These are phyloP conservation scores for Drosophila helvetica DNA, from an alignment of 2,888 invertebrate species.

Conservation along the genomic window DNA sequence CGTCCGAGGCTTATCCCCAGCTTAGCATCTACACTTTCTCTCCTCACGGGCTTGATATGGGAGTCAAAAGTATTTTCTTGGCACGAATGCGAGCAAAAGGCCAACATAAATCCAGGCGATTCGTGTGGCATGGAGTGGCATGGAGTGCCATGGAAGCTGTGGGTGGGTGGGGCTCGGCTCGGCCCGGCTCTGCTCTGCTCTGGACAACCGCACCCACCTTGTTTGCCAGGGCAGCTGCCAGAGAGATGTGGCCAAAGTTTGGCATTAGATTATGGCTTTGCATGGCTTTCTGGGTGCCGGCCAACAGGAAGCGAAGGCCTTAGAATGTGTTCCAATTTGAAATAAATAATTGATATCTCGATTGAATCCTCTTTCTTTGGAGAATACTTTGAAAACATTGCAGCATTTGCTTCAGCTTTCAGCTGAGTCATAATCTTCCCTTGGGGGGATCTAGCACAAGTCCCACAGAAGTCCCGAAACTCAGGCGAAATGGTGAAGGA, in stretches of 20 bases:
- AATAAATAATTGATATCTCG: not conserved
- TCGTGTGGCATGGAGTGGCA: conserved; percentile 7
- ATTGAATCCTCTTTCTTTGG: not conserved
- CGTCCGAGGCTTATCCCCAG: conserved; percentile 32
- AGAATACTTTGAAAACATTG: not conserved
- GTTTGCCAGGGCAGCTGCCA: conserved; percentile 7
- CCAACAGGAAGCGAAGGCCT: conserved; percentile 16
- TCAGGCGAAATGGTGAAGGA: not conserved
- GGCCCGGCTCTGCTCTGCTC: conserved; percentile 5
- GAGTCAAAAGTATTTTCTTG: conserved; percentile 53
- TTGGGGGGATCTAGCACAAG: not conserved
- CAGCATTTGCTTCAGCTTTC: too few species aligned
- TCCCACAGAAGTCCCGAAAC: not conserved
- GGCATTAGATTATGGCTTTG: conserved; percentile 39
- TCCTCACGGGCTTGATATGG: conserved; percentile 25
- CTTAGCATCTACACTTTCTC: conserved; percentile 63
- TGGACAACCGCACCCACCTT: conserved; percentile 49
- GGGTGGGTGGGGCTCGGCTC: too few species aligned
- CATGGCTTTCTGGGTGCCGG: conserved; percentile 21
- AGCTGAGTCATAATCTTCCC: not conserved
- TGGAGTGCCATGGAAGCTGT: not conserved
- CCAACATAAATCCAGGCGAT: conserved; percentile 37
- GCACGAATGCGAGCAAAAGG: conserved; percentile 44
- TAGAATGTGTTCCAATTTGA: not conserved
- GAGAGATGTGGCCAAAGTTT: conserved; percentile 49